A percentile compares a stretch with the other conserved stretches of the same genome.
These are phyloP conservation scores for Enteromius afrohamiltoni DNA, from an alignment of 2,797 vertebrate genomes.

Conservation along the genomic window DNA sequence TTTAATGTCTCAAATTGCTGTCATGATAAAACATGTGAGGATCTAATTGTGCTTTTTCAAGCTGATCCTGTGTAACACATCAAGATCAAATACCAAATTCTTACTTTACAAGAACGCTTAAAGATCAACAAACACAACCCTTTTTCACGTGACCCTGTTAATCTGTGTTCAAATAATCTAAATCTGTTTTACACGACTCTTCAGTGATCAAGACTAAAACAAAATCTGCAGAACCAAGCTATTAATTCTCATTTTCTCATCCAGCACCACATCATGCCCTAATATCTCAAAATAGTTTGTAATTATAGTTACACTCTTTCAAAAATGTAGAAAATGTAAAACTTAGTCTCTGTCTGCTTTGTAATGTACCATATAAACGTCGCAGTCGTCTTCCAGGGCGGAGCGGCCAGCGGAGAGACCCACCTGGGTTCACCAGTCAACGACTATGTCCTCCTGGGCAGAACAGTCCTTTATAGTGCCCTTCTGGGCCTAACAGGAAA, in stretches of 20 bases:
- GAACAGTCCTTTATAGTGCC: too few species aligned
- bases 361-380: too few species aligned
- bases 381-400: too few species aligned
- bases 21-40: constrained; percentile 13
- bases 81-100: constrained; percentile 5
- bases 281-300: constrained; percentile 70
- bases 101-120: background rate
- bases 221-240: constrained; percentile 44
- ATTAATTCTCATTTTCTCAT: constrained; percentile 70
- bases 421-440: too few species aligned
- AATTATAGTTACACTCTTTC: constrained; percentile 74
- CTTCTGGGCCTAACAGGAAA: too few species aligned
- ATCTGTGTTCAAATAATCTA: background rate
- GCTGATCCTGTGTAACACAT: background rate
- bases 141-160: background rate
- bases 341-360: constrained; percentile 56
- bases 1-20: constrained; percentile 26
- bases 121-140: background rate
- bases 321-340: constrained; percentile 72
- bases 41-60: constrained; percentile 24
- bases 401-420: too few species aligned
- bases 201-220: background rate
- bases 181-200: background rate
- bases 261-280: constrained; percentile 69
- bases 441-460: too few species aligned